A percentile compares a stretch with the other conserved stretches of the same genome.
Conservation (phyloP, 2,888 invertebrate genomes). For the Cacoxenus indagator region DNA sequence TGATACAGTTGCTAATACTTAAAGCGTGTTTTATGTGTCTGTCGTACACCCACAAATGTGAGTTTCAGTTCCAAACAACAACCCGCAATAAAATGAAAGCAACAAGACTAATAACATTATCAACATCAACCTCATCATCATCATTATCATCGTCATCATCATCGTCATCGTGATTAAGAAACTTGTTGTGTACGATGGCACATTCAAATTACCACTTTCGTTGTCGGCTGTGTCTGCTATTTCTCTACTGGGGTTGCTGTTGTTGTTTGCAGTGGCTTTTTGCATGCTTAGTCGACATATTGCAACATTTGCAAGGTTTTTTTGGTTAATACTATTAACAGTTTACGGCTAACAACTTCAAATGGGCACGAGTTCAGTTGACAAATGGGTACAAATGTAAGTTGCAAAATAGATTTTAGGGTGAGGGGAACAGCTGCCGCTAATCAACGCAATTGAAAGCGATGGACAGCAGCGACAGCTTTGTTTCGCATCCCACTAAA, state of each 20-base stretch:
- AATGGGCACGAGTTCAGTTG: not conserved
- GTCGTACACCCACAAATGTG: not conserved
- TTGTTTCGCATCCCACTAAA: conserved; percentile 1
- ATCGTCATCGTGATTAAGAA: too few species aligned
- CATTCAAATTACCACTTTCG: not conserved
- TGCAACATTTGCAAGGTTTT: conserved; percentile 14
- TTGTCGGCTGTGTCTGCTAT: not conserved
- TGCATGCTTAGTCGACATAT: not conserved
- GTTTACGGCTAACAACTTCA: conserved; percentile 53
- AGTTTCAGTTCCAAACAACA: not conserved
- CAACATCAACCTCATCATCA: too few species aligned
- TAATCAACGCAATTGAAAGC: not conserved
- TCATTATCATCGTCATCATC: too few species aligned
- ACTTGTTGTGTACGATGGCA: too few species aligned
- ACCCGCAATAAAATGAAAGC: not conserved
- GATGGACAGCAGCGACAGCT: not conserved
- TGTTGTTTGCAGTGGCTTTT: not conserved
- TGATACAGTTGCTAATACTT: not conserved
- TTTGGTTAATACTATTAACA: conserved; percentile 60
- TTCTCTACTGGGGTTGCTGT: not conserved
- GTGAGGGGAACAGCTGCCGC: not conserved
- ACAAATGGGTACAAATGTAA: not conserved
- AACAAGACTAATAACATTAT: too few species aligned
- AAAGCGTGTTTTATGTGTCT: not conserved
- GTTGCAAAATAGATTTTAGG: not conserved